These are phyloP conservation scores for Panzeria rudis DNA, from an alignment of 2,888 invertebrate species.

Conservation along the genomic window DNA sequence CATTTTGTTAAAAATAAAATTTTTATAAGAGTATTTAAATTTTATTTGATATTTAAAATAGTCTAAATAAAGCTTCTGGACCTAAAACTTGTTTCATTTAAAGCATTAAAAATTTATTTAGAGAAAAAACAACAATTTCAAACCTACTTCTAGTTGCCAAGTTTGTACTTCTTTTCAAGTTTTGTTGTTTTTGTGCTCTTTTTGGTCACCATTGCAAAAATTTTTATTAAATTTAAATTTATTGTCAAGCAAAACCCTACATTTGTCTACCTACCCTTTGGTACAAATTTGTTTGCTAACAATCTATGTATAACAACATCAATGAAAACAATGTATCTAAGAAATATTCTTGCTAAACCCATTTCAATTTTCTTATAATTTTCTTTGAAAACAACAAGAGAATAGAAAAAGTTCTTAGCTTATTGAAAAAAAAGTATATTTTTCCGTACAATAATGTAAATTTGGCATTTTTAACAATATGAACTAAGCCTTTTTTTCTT, in stretches of 20 bases:
- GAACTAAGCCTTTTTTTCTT: conserved; percentile 58
- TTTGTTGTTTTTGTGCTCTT: not conserved
- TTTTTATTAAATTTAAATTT: conserved; percentile 40
- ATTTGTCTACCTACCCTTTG: conserved; percentile 56
- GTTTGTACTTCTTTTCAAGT: not conserved
- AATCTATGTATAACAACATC: conserved; percentile 14
- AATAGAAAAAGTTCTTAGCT: conserved; percentile 26
- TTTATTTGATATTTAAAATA: too few species aligned
- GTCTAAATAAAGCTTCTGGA: too few species aligned
- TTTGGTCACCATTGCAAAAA: not conserved
- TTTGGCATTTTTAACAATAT: conserved; percentile 60
- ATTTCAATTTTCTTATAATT: conserved; percentile 57
- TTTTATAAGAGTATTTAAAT: too few species aligned
- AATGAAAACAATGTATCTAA: not conserved
- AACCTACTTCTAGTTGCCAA: conserved; percentile 26
- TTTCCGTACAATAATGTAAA: conserved; percentile 21
- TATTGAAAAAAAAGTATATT: conserved; percentile 7
- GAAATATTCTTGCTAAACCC: conserved; percentile 25
- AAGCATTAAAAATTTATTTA: not conserved
- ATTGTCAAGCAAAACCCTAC: not conserved
- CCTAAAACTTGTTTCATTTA: not conserved
- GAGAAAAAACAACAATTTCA: not conserved
- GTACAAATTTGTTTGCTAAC: conserved; percentile 54
- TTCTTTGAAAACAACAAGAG: conserved; percentile 29
- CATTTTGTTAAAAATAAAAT: conserved; percentile 7